phyloP scores from a whole-genome alignment of 2,888 invertebrate species.

The Fragum fragum region DNA sequence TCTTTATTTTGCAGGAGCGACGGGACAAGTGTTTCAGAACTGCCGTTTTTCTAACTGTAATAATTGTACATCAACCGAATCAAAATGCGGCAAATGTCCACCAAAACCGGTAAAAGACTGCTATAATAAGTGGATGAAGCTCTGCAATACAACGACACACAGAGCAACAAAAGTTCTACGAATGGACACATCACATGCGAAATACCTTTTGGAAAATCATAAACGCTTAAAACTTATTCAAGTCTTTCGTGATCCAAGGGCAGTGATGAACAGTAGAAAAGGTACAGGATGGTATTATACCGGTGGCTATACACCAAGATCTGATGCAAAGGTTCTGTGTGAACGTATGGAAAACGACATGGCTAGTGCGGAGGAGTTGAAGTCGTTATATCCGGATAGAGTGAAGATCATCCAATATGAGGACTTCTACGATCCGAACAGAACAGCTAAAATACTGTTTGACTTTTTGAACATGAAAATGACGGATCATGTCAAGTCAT shows the following conservation, averaged over 20 bases:
- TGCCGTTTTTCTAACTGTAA: background rate
- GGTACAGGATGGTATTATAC: background rate
- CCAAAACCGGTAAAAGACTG: background rate
- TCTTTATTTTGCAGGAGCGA: background rate
- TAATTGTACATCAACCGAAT: background rate
- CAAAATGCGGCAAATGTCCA: background rate
- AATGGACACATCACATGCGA: background rate
- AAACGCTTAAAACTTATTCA: constrained; percentile 10
- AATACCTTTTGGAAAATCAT: constrained; percentile 7
- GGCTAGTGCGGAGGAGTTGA: background rate
- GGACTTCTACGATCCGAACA: constrained; percentile 34
- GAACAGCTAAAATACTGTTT: constrained; percentile 24
- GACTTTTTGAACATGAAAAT: constrained; percentile 32
- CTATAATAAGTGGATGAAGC: background rate
- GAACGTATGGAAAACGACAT: background rate
- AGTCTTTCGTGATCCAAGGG: background rate
- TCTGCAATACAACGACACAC: background rate
- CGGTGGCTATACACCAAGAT: background rate
- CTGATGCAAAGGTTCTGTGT: background rate
- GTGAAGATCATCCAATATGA: constrained; percentile 40
- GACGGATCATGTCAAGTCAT: constrained; percentile 4
- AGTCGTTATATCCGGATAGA: constrained; percentile 15
- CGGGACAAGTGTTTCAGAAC: background rate
- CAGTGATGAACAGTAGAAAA: background rate
- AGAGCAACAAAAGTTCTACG: constrained; percentile 8